Conservation (phyloP, 2,797 vertebrate species). For the Characodon lateralis region DNA sequence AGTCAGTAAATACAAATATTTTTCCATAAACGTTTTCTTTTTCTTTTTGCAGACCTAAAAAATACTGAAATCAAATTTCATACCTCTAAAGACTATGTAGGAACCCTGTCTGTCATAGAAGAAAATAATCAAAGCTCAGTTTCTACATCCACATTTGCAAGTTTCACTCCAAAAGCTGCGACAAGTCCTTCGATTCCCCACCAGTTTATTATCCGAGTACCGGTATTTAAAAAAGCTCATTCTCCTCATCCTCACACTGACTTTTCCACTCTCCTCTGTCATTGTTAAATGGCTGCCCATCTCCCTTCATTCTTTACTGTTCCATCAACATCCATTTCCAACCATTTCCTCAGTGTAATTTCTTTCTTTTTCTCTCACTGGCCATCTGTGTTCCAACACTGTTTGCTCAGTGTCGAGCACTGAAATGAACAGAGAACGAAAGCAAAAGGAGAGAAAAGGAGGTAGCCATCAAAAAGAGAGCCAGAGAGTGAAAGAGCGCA, state of each 20-base stretch:
- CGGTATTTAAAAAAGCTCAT: conserved; percentile 27
- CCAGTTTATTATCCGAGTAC: conserved; percentile 20
- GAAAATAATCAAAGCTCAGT: conserved; percentile 10
- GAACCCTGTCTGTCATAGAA: neutral
- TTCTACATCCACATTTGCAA: neutral
- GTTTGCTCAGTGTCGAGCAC: conserved; percentile 61
- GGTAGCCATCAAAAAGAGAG: conserved; percentile 37
- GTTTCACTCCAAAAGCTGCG: conserved; percentile 11
- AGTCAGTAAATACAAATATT: neutral
- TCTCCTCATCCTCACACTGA: conserved; percentile 19
- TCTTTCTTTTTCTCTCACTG: conserved; percentile 23
- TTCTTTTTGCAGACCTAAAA: neutral
- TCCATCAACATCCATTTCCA: conserved; percentile 39
- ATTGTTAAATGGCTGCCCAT: conserved; percentile 21
- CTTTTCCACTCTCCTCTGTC: conserved; percentile 17
- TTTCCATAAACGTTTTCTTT: neutral
- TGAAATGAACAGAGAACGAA: conserved; percentile 53
- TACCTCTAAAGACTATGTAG: neutral
- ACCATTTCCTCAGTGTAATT: conserved; percentile 24
- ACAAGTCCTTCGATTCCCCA: conserved; percentile 30
- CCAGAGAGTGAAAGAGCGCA: conserved; percentile 35
- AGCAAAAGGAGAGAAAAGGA: conserved; percentile 14
- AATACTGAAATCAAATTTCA: neutral
- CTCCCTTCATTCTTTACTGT: conserved; percentile 25
- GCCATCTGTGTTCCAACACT: conserved; percentile 53